Evolutionary conservation across 1,140 invertebrate species (phyloP).

Genomic region (Drosophila serrata): DNA sequence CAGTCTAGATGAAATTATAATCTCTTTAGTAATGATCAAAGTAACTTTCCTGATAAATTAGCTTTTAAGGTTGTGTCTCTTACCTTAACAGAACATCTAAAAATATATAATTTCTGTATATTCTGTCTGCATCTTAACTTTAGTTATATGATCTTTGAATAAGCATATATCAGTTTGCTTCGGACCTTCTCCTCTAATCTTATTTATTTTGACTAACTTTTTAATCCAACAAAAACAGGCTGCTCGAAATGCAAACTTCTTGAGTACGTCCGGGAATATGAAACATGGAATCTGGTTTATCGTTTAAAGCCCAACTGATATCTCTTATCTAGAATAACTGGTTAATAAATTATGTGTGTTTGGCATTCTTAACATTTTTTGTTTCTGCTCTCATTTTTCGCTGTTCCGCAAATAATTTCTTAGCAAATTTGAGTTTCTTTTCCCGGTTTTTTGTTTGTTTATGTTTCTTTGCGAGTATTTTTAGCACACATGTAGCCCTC

Average conservation of each 20-base stretch:
- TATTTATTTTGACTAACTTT: neutral
- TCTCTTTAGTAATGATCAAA: too few relatives aligned
- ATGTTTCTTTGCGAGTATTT: slow-evolving; percentile 21
- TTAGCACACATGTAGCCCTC: slow-evolving; percentile 25
- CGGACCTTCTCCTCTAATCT: neutral
- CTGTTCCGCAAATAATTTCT: slow-evolving; percentile 33
- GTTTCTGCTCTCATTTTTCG: slow-evolving; percentile 24
- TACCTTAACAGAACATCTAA: neutral
- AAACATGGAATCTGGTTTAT: slow-evolving; percentile 1
- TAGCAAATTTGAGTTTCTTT: slow-evolving; percentile 46
- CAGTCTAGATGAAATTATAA: too few relatives aligned
- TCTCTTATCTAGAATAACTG: slow-evolving; percentile 21
- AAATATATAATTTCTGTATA: neutral
- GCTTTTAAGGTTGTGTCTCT: too few relatives aligned
- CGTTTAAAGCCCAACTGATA: neutral
- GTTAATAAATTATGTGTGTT: neutral
- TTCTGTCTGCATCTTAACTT: too few relatives aligned
- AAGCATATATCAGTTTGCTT: neutral
- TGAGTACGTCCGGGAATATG: neutral
- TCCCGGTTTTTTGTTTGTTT: slow-evolving; percentile 23
- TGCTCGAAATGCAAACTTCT: neutral
- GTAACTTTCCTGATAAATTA: too few relatives aligned
- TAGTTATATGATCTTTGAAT: neutral
- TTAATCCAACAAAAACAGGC: neutral
- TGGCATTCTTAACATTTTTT: slow-evolving; percentile 21